Evolutionary conservation across 2,888 invertebrate genomes (phyloP).

Genomic region (Cheilosia soror): DNA sequence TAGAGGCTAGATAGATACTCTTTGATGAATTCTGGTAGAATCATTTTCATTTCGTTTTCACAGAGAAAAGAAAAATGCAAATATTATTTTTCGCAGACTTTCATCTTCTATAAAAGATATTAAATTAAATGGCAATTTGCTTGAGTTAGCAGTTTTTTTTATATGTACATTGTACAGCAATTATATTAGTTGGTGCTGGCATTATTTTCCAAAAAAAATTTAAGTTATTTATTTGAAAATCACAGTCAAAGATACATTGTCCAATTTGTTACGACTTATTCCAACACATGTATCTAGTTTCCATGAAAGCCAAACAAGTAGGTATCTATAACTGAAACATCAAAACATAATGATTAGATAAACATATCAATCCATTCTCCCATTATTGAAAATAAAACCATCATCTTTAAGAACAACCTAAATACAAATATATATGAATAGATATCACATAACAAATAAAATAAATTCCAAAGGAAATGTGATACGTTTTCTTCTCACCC

Average conservation of each 20-base stretch:
- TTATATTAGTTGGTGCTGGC: too few species aligned
- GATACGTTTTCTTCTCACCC: conserved; percentile 35
- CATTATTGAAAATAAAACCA: conserved; percentile 5
- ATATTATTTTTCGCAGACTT: conserved; percentile 54
- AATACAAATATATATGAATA: neutral
- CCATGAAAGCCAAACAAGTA: too few species aligned
- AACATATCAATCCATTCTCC: conserved; percentile 48
- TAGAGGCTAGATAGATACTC: too few species aligned
- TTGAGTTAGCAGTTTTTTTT: too few species aligned
- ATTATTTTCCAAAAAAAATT: too few species aligned
- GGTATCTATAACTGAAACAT: too few species aligned
- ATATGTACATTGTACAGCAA: too few species aligned
- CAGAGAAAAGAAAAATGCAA: conserved; percentile 37
- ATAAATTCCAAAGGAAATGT: conserved; percentile 47
- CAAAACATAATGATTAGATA: conserved; percentile 1
- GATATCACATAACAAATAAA: conserved; percentile 49
- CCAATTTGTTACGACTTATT: too few species aligned
- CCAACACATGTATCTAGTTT: too few species aligned
- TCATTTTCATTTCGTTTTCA: conserved; percentile 37
- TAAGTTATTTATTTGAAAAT: neutral
- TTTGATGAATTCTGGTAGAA: conserved; percentile 26
- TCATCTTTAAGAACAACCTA: conserved; percentile 28
- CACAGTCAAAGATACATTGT: neutral
- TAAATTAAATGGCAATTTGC: conserved; percentile 3
- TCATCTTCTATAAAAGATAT: conserved; percentile 30